phyloP scores from a whole-genome alignment of 2,113 vertebrate species.

The Zosterops hypoxanthus region DNA sequence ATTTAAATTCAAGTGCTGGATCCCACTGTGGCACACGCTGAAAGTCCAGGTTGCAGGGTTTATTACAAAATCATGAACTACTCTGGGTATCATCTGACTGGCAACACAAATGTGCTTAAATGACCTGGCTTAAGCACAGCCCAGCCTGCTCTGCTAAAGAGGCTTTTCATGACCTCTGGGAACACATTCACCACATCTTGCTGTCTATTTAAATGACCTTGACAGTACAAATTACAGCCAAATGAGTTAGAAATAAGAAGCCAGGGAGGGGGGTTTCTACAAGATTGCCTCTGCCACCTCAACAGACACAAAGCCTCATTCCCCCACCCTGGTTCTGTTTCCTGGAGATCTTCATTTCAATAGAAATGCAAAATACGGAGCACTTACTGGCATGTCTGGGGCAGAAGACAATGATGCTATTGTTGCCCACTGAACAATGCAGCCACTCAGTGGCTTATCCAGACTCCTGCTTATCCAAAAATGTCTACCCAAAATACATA shows the following conservation, averaged over 20 bases:
- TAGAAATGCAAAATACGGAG: slow-evolving; percentile 52
- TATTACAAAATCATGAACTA: slow-evolving; percentile 39
- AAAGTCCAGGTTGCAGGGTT: not conserved
- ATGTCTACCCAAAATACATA: not conserved
- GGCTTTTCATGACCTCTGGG: slow-evolving; percentile 69
- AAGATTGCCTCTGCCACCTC: slow-evolving; percentile 4
- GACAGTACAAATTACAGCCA: slow-evolving; percentile 53
- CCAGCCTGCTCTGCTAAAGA: slow-evolving; percentile 42
- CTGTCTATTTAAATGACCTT: slow-evolving; percentile 66
- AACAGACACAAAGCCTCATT: slow-evolving; percentile 28
- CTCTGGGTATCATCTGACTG: slow-evolving; percentile 18
- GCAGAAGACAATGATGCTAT: slow-evolving; percentile 27
- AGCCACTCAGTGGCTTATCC: slow-evolving; percentile 27
- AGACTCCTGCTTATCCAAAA: not conserved
- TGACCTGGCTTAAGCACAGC: slow-evolving; percentile 50
- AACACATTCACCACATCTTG: slow-evolving; percentile 28
- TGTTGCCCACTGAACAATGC: slow-evolving; percentile 43
- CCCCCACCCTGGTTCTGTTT: not conserved
- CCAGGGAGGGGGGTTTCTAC: not conserved
- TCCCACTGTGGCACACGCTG: not conserved
- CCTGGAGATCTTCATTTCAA: slow-evolving; percentile 35
- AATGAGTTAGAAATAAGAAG: slow-evolving; percentile 39
- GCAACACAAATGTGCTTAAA: slow-evolving; percentile 58
- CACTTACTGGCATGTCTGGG: slow-evolving; percentile 40
- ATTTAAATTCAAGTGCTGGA: not conserved